Conservation (phyloP, 1,140 invertebrate genomes). For the Lasioglossum baleicum region DNA sequence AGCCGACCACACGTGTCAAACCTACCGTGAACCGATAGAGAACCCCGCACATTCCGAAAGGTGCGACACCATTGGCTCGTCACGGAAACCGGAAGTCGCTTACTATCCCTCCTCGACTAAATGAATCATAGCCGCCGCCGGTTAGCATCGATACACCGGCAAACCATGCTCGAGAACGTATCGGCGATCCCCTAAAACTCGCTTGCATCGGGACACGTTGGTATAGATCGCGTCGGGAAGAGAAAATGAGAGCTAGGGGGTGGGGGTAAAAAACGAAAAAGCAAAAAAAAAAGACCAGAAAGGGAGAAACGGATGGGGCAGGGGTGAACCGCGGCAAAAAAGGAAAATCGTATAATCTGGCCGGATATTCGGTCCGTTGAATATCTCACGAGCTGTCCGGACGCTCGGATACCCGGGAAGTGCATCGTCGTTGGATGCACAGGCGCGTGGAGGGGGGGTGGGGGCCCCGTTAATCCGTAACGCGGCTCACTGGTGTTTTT, state of each 20-base stretch:
- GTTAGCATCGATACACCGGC: too few relatives aligned
- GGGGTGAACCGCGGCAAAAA: slow-evolving; percentile 32
- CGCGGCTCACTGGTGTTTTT: slow-evolving; percentile 48
- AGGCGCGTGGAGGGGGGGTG: slow-evolving; percentile 27
- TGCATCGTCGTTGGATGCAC: slow-evolving; percentile 54
- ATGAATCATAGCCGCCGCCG: too few relatives aligned
- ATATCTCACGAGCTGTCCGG: slow-evolving; percentile 63
- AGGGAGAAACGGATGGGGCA: background rate
- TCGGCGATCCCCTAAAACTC: too few relatives aligned
- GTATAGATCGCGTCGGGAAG: background rate
- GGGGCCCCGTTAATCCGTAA: slow-evolving; percentile 55
- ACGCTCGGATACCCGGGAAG: slow-evolving; percentile 60
- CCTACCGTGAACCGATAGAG: too few relatives aligned
- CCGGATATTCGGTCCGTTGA: slow-evolving; percentile 63
- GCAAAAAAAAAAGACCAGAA: too few relatives aligned
- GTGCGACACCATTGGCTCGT: background rate
- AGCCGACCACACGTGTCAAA: too few relatives aligned
- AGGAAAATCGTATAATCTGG: slow-evolving; percentile 61
- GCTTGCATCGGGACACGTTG: too few relatives aligned
- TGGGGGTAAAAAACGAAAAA: too few relatives aligned
- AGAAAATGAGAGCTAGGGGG: background rate
- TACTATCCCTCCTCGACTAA: too few relatives aligned
- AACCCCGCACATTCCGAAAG: too few relatives aligned
- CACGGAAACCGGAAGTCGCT: background rate
- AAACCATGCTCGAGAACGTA: too few relatives aligned